phyloP scores from a whole-genome alignment of 2,888 invertebrate genomes.

The Xestoiulus laeticollis region DNA sequence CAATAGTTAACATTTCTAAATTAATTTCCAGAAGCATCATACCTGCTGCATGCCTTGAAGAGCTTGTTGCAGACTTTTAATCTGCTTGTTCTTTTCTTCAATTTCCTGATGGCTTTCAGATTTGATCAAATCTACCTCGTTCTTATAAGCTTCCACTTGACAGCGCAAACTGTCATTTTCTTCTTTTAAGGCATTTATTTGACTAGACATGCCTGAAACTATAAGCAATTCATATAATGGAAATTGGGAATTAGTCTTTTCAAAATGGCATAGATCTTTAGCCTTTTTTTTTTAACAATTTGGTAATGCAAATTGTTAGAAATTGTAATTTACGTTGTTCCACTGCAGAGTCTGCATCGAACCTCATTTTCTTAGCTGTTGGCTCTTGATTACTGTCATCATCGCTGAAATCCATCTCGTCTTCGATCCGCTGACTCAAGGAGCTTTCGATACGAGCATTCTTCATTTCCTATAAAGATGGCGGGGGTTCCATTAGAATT shows the following conservation, averaged over 20 bases:
- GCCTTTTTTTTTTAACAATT: neutral
- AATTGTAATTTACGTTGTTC: constrained; percentile 16
- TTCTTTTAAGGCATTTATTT: constrained; percentile 68
- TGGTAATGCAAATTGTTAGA: neutral
- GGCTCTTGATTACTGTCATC: constrained; percentile 66
- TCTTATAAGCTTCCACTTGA: constrained; percentile 92
- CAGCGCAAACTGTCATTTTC: constrained; percentile 91
- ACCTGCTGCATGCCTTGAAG: constrained; percentile 66
- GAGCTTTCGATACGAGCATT: constrained; percentile 74
- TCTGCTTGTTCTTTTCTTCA: constrained; percentile 85
- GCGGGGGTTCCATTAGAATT: neutral
- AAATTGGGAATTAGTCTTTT: too few species aligned
- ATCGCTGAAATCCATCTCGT: constrained; percentile 89
- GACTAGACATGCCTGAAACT: constrained; percentile 44
- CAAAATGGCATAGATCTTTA: neutral
- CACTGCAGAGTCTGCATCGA: constrained; percentile 50
- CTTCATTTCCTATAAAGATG: constrained; percentile 72
- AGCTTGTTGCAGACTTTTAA: constrained; percentile 76
- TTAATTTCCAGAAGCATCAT: neutral
- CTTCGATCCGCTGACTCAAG: constrained; percentile 74
- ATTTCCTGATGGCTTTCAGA: constrained; percentile 80
- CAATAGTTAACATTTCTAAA: neutral
- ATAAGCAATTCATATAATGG: neutral
- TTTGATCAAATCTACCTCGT: constrained; percentile 89
- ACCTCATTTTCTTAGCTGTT: constrained; percentile 48